These are phyloP conservation scores for Drosophila tani DNA, from an alignment of 1,140 invertebrate species.

Conservation along the genomic window DNA sequence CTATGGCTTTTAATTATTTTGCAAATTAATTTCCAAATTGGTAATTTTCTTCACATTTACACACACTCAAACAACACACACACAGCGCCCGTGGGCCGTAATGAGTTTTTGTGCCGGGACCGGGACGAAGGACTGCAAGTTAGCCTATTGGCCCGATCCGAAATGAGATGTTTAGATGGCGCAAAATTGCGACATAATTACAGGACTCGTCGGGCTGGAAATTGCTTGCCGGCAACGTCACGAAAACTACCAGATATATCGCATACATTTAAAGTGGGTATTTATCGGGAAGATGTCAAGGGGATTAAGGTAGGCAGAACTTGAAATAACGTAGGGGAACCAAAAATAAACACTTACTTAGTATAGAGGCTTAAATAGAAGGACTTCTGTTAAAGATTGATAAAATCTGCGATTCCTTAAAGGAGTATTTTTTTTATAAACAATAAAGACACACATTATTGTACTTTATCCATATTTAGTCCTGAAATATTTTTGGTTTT, in stretches of 20 bases:
- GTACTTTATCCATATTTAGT: too few species aligned
- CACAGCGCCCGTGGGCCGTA: slow-evolving; percentile 23
- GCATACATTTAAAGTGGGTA: slow-evolving; percentile 26
- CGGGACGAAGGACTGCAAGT: slow-evolving; percentile 43
- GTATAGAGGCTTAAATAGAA: too few species aligned
- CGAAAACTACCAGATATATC: slow-evolving; percentile 13
- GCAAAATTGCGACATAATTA: slow-evolving; percentile 45
- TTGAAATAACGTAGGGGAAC: too few species aligned
- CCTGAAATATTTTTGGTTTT: too few species aligned
- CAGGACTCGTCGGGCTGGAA: slow-evolving; percentile 25
- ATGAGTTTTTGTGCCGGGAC: slow-evolving; percentile 67
- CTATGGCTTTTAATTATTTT: slow-evolving; percentile 83
- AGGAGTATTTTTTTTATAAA: too few species aligned
- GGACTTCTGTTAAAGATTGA: too few species aligned
- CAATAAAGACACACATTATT: too few species aligned
- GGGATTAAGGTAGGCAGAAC: not conserved
- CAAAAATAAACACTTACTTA: too few species aligned
- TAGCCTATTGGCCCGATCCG: slow-evolving; percentile 51
- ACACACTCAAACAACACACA: slow-evolving; percentile 20
- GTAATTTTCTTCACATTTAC: slow-evolving; percentile 80
- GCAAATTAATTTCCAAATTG: slow-evolving; percentile 83
- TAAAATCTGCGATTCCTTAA: too few species aligned
- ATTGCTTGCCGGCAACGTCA: slow-evolving; percentile 11
- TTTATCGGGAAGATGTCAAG: slow-evolving; percentile 1
- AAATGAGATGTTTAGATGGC: slow-evolving; percentile 42